Base-by-base conservation (phyloP, 2,113 vertebrate genomes). In the Ameiurus melas region DNA sequence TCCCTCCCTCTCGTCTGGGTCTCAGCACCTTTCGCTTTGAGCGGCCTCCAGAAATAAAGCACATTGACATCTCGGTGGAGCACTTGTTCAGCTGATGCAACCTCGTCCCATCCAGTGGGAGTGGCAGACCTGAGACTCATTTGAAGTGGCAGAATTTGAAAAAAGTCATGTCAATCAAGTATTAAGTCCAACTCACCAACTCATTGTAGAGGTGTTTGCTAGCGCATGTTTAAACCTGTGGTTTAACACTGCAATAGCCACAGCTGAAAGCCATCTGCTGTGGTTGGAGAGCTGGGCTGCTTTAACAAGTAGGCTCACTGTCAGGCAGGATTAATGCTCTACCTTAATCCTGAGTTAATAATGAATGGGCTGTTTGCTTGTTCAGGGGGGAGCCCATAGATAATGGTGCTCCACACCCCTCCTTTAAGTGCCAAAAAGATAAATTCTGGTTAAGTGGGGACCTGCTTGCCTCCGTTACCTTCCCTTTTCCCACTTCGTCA, bases 341-440 rank as follows among this genome's bases (percentile, higher is more conserved):
- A 95, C 96, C 95, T 96, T 96, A 96, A 95, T 96, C 95, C 94
- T 95, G 94, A 96, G 96, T 96, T 96, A 96, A 96, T 96, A 96
- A 96, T 96, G 96, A 96, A 96, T 96, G 95, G 95, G 94, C 94
- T 96, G 96, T 96, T 96, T 96, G 96, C 95, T 95, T 94, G 94
- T 95, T 95, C 93, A 94, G 94, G 94, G 94, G 95, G 95, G 94
- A 95, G 94, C 94, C 94, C 95, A 96, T 95, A 95, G 95, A 96
- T 96, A 96, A 96, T 94, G 88, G 93, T 89, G 86, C 93, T 94
- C 93, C 94, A 93, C 94, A 93, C 93, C 95, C 94, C 95, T 95
- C 95, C 95, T 94, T 93, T 94, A 93, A 94, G 94, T 95, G 96
- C 94, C 95, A 95, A 94, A 96, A 95, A 95, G 94, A 96, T 96